A percentile compares a stretch with the other conserved stretches of the same genome.
These are phyloP conservation scores for Uropsilus gracilis DNA, from an alignment of 2,113 vertebrate species.

Conservation along the genomic window DNA sequence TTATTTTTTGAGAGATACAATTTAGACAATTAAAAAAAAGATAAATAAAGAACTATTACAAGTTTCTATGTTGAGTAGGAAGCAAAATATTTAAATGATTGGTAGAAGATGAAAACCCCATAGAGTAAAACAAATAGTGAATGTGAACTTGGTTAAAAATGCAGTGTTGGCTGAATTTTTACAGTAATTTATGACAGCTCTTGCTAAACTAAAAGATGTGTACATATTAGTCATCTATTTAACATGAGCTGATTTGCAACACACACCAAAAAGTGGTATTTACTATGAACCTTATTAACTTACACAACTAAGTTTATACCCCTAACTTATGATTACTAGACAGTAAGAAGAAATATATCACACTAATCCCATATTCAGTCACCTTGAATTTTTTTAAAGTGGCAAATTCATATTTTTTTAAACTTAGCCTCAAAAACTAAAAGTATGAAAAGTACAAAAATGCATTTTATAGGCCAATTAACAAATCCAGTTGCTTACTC, in stretches of 20 bases:
- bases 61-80: background rate
- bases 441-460: constrained; percentile 73
- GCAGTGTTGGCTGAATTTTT: constrained; percentile 70
- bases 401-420: background rate
- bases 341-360: constrained; percentile 57
- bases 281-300: constrained; percentile 73
- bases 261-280: constrained; percentile 60
- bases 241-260: constrained; percentile 53
- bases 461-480: constrained; percentile 79
- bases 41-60: constrained; percentile 67
- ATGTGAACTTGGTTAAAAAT: constrained; percentile 71
- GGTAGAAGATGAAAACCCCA: constrained; percentile 74
- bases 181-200: constrained; percentile 47
- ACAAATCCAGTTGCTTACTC: constrained; percentile 76
- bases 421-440: constrained; percentile 42
- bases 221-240: constrained; percentile 31
- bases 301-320: constrained; percentile 59
- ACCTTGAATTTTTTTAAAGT: constrained; percentile 69
- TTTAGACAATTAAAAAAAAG: background rate
- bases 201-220: constrained; percentile 1
- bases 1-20: constrained; percentile 67
- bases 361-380: background rate
- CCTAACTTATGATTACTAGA: constrained; percentile 70
- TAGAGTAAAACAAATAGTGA: constrained; percentile 67
- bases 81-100: constrained; percentile 76